phyloP scores from a whole-genome alignment of 37 sponge, comb jelly and placozoan genomes.

The Bolinopsis microptera region DNA sequence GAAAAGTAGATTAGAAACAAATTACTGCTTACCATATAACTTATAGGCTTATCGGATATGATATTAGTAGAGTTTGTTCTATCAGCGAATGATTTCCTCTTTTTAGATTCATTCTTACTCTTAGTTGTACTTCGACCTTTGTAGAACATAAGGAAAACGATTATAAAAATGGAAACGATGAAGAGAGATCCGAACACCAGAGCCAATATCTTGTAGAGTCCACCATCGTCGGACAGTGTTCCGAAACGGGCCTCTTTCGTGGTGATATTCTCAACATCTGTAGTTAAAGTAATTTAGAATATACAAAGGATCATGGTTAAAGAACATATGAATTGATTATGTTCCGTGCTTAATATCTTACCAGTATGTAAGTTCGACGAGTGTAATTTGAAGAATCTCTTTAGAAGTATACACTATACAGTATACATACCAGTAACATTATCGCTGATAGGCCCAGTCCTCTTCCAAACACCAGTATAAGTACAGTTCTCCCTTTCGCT shows the following conservation, averaged over 20 bases:
- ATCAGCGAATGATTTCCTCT: constrained; percentile 7
- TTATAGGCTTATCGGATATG: constrained; percentile 46
- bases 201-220: constrained; percentile 29
- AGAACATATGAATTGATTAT: no score
- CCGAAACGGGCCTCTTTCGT: constrained; percentile 23
- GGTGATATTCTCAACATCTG: neutral
- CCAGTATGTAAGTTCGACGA: no score
- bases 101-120: neutral
- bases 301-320: neutral
- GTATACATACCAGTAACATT: constrained; percentile 41
- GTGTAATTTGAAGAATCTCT: neutral
- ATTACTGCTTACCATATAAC: constrained; percentile 37
- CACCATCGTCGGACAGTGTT: neutral
- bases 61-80: constrained; percentile 49
- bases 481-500: constrained; percentile 20
- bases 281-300: neutral
- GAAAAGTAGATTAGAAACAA: no score
- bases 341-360: no score
- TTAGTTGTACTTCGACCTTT: neutral
- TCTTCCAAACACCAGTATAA: neutral
- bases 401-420: neutral
- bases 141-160: constrained; percentile 54
- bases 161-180: neutral
- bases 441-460: constrained; percentile 2
- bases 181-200: constrained; percentile 58